Base-by-base conservation (phyloP, 2,113 vertebrate species). In the Gymnarchus niloticus region DNA sequence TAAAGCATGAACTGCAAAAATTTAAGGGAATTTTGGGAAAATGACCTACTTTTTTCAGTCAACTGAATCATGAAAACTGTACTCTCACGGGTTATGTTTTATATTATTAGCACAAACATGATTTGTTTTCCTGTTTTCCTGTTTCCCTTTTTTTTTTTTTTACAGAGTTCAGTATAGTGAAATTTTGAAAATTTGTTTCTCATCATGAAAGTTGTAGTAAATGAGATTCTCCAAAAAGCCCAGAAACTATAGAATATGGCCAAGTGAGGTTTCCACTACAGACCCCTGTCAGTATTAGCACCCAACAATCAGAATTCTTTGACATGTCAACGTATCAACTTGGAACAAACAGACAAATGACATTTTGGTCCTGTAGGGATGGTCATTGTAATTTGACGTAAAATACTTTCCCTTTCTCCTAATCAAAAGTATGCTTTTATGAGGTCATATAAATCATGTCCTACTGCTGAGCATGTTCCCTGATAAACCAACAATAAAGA, bases 211-310 rank as follows among this genome's bases (percentile, higher is more conserved):
- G 59, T 65, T 44, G 81, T 85, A 88, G 87, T 87, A 73, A 88
- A 88, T 56, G 57, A 82, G 78, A 56, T 83, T 83, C 83, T 61
- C 76, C n/a, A n/a, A 56, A 85, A 87, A 87, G 83, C 81, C 87
- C 85, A 84, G 54, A 37, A 84, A 56, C 51, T 85, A 87, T 85
- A 65, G 86, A 88, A 89, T 87, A 88, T 89, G 86, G 3, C 85
- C 88, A 69, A 6, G 48, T 65, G 56, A 61, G 12, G 73, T 57
- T 85, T 83, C 69, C 57, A 81, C 52, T 81, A 48, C 25, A 83
- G 85, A 86, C 82, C 83, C 44, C 10, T 82, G 82, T 82, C 57
- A 81, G 49, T 37, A 28, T 33, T 37, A 33, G 61, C 17, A 12
- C 61, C 28, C 10, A 54, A 28, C 59, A 81, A 65, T 25, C 21